Conservation (phyloP, 2,888 invertebrate genomes). For the Elaeidobius kamerunicus region DNA sequence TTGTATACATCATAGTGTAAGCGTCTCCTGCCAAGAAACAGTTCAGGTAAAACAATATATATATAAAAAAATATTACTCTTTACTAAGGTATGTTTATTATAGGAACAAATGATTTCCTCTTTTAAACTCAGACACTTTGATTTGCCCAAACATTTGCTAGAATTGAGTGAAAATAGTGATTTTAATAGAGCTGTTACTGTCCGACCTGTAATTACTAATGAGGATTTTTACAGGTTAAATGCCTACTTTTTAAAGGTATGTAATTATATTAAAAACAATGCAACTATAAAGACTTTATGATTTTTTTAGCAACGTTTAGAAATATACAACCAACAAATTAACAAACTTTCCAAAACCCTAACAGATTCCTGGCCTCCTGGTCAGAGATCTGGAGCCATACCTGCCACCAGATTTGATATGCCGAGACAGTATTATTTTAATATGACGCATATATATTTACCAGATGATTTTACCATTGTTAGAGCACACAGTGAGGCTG, state of each 20-base stretch:
- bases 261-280: neutral
- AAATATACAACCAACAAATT: constrained; percentile 39
- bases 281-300: neutral
- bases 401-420: constrained; percentile 79
- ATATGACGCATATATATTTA: constrained; percentile 76
- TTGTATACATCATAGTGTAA: constrained; percentile 73
- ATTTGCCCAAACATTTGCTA: constrained; percentile 48
- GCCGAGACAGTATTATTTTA: constrained; percentile 83
- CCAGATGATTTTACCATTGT: constrained; percentile 75
- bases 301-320: constrained; percentile 41
- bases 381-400: constrained; percentile 62
- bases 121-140: constrained; percentile 50
- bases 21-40: constrained; percentile 56
- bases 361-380: constrained; percentile 67
- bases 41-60: constrained; percentile 51
- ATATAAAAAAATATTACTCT: neutral
- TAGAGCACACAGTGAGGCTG: constrained; percentile 61
- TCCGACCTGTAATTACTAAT: constrained; percentile 63
- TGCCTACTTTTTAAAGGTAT: constrained; percentile 66
- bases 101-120: constrained; percentile 48
- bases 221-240: constrained; percentile 67
- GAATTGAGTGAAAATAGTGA: constrained; percentile 46
- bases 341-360: constrained; percentile 39
- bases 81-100: constrained; percentile 36
- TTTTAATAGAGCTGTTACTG: constrained; percentile 59